Evolutionary conservation across 2,888 invertebrate genomes (phyloP), one percentile per base, ranked within the genome.

Genomic region (Hirtodrosophila duncani): DNA sequence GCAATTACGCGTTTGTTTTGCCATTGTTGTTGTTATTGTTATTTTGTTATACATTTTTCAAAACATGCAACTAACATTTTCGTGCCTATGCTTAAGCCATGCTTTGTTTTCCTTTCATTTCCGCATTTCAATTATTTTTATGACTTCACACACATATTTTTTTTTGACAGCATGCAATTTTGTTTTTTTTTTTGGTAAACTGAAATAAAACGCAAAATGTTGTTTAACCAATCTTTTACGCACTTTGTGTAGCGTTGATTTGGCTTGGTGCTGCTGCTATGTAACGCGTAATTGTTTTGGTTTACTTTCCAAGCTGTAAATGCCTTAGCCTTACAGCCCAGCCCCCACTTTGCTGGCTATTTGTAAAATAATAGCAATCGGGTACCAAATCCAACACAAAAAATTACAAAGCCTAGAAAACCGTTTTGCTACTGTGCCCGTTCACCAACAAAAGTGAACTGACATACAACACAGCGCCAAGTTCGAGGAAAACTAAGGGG

Each of bases 1-100:
- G 83, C 80, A 78, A 83, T 81, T 83, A 78, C 82, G 74, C 65
- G 67, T 67, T 68, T 69, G 78, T 71, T 75, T 75, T 75, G 71
- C 74, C 74, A 71, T 72, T 69, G 56, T 61, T 56, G 49, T 59
- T 68, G 52, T 57, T 55, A 37, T 65, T 60, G 45, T 51, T 61
- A 61, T 66, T 60, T 71, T 74, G 72, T 68, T 70, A 31, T 46
- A 74, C 52, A 55, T 37, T 39, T 59, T 57, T 61, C 33, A 41
- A 58, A 63, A 52, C 75, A 72, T 62, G 71, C 71, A 71, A 71
- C 48, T 36, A 64, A 53, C 45, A 45, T 65, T 58, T 56, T 62
- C 57, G 42, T 50, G 48, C 39, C 39, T 57, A 53, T 39, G 45
- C 37, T 56, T 29, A 17, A 29, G 14, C 18, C 18, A 9, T 16